These are phyloP conservation scores for Mastacembelus armatus DNA, from an alignment of 2,797 vertebrate genomes.

Conservation along the genomic window DNA sequence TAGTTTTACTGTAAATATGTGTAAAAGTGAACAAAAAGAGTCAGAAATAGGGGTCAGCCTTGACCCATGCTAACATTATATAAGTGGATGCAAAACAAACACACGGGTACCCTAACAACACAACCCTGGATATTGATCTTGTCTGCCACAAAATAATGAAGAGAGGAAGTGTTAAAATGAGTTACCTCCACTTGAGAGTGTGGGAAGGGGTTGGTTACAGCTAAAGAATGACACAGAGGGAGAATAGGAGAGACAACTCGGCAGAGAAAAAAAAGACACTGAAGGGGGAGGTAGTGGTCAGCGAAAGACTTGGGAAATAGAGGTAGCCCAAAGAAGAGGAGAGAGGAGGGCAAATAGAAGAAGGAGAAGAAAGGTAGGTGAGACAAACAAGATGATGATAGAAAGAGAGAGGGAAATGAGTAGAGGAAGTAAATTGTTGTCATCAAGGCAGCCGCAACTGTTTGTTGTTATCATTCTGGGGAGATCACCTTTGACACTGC, in stretches of 20 bases:
- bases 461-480: slow-evolving; percentile 44
- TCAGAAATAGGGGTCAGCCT: slow-evolving; percentile 8
- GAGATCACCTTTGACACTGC: slow-evolving; percentile 61
- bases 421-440: slow-evolving; percentile 36
- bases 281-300: not conserved
- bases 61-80: slow-evolving; percentile 20
- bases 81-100: slow-evolving; percentile 25
- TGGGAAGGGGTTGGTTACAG: slow-evolving; percentile 3
- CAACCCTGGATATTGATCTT: slow-evolving; percentile 50
- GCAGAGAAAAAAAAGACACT: not conserved
- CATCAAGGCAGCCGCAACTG: slow-evolving; percentile 57
- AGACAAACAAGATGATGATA: not conserved
- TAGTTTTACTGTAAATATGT: not conserved
- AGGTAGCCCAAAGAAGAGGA: not conserved
- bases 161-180: slow-evolving; percentile 53
- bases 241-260: not conserved
- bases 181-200: slow-evolving; percentile 58
- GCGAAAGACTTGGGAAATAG: not conserved
- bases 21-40: not conserved
- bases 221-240: slow-evolving; percentile 3
- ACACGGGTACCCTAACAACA: slow-evolving; percentile 6
- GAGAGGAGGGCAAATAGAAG: no score
- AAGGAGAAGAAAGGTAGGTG: no score
- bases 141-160: slow-evolving; percentile 55
- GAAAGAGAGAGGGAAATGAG: not conserved